Evolutionary conservation across 2,888 invertebrate species (phyloP).

Genomic region (Pyralis farinalis): DNA sequence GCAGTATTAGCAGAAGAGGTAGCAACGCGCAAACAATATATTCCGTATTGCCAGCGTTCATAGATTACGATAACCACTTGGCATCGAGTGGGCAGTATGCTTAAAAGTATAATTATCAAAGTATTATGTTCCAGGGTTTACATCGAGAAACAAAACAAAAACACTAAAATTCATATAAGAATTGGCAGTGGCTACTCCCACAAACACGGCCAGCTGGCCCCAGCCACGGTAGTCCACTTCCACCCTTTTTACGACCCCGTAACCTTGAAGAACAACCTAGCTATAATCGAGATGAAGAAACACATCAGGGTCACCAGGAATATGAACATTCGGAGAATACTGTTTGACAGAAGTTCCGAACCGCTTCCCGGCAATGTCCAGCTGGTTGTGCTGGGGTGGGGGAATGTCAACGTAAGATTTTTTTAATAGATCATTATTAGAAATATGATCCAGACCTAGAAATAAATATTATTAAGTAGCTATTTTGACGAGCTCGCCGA

Average conservation of each 20-base stretch:
- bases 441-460: no score
- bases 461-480: no score
- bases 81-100: no score
- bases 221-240: constrained; percentile 26
- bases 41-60: no score
- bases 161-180: constrained; percentile 23
- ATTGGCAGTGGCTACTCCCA: constrained; percentile 33
- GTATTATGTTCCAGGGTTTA: constrained; percentile 24
- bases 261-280: constrained; percentile 35
- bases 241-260: constrained; percentile 34
- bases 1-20: no score
- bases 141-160: constrained; percentile 16
- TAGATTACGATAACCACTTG: no score
- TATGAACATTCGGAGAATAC: constrained; percentile 30
- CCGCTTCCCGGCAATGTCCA: constrained; percentile 13
- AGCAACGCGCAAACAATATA: no score
- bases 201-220: constrained; percentile 27
- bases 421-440: constrained; percentile 1
- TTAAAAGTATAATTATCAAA: no score
- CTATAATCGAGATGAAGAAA: constrained; percentile 25
- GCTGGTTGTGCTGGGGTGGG: constrained; percentile 45
- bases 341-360: constrained; percentile 21
- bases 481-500: no score
- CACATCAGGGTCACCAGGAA: constrained; percentile 19
- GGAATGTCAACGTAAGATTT: constrained; percentile 29